Base-by-base conservation (phyloP, 1,140 invertebrate species). In the Helicorthomorpha holstii region DNA sequence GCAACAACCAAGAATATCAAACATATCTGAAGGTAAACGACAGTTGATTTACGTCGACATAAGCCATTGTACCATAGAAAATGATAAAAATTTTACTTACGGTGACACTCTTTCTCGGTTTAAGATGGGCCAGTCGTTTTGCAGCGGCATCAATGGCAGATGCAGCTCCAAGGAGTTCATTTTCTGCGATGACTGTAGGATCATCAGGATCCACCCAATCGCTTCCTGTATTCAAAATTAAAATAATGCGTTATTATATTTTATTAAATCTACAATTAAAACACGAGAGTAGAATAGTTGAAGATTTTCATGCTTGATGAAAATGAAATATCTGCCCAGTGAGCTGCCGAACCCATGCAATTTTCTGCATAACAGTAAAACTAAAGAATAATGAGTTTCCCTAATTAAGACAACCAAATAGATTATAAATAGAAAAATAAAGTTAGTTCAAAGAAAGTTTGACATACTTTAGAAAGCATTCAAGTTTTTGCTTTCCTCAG, bases 1-100 rank as follows among this genome's bases (percentile, higher is more conserved):
- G 68, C 65, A 75, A 91, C 88, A 93, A 95, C 90, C 91, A 95
- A 96, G 90, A 95, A 95, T 95, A 95, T 94, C 91, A 96, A 96
- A 96, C 91, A 96, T 96, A 96, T 96, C 91, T 93, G 69, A 85
- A 76, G 77, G 83, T 69, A 70, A 25, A 7, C 4, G 44, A 25
- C 12, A 34, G 29, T 16, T 16, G 16, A 34, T 34, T 34, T 7
- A 34, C 29, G 16, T 34, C 29, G 16, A 7, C n/a, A n/a, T 48
- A 19, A 34, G 43, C 24, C 38, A 14, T 26, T 45, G 45, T 43
- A 45, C 26, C 23, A 23, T 29, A 4, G 41, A 29, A 14, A 19
- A 34, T 52, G 21, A 52, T n/a, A n/a, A n/a, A n/a, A n/a, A n/a
- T n/a, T n/a, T n/a, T 51, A 48, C 48, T 59, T 61, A 70, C 69